Evolutionary conservation across 2,888 invertebrate species (phyloP), one percentile per base, ranked within the genome.

Genomic region (Acholoe squamosa): DNA sequence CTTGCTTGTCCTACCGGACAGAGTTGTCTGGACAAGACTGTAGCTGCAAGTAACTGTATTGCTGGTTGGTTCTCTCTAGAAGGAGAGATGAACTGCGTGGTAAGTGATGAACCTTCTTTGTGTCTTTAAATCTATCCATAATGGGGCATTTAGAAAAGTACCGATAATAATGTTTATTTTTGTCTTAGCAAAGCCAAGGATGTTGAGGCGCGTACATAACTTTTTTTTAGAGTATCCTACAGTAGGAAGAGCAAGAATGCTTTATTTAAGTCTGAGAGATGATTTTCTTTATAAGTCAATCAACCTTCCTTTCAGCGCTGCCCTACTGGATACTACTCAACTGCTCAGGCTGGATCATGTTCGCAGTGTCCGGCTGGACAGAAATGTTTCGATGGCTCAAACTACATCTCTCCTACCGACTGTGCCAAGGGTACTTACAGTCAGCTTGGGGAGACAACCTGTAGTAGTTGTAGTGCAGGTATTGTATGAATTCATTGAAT

Each of bases 261-360:
- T n/a, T n/a, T n/a, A n/a, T n/a, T n/a, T n/a, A n/a, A n/a, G n/a
- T n/a, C n/a, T n/a, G n/a, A n/a, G n/a, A n/a, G n/a, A n/a, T n/a
- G n/a, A n/a, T n/a, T n/a, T n/a, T n/a, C n/a, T n/a, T n/a, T n/a
- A n/a, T n/a, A n/a, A n/a, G n/a, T n/a, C n/a, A n/a, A n/a, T n/a
- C n/a, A n/a, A n/a, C n/a, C n/a, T n/a, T n/a, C n/a, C 14, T 91
- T 84, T n/a, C 89, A 92, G 92, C 56, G 91, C 31, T 95, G 95
- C 92, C 93, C 93, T 0, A 92, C 92, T 34, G 95, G 95, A 7
- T 92, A 92, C 34, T 95, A 95, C 92, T 94, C 94, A 90, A 91
- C 92, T 14, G 43, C 25, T 10, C 93, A 92, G 0, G 94, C 94
- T 22, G 93, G 94, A 67, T 92, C 94, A 56, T 95, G 95, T 92